A percentile compares a stretch with the other conserved stretches of the same genome.
phyloP scores from a whole-genome alignment of 2,113 vertebrate species.

The Cinclus cinclus region DNA sequence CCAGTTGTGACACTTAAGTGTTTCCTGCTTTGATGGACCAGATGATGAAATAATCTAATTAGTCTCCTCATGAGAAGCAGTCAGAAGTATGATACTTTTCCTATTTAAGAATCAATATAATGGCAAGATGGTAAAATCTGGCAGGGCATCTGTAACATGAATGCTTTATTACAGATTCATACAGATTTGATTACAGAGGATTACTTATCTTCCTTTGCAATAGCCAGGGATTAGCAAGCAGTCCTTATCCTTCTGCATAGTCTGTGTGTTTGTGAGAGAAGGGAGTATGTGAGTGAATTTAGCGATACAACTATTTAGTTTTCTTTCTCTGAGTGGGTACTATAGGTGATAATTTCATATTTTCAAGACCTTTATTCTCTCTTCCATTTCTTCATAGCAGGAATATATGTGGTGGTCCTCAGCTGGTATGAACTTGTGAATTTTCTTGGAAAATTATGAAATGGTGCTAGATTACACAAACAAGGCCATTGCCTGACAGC shows the following conservation, averaged over 20 bases:
- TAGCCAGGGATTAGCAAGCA: not conserved
- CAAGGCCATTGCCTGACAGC: not conserved
- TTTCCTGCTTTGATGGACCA: slow-evolving; percentile 75
- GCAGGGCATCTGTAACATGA: slow-evolving; percentile 38
- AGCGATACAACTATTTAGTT: not conserved
- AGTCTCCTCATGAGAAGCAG: slow-evolving; percentile 63
- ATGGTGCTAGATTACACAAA: not conserved
- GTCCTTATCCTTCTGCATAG: not conserved
- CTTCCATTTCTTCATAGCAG: not conserved
- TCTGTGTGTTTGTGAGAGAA: not conserved
- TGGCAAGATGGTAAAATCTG: slow-evolving; percentile 48
- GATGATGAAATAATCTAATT: slow-evolving; percentile 75
- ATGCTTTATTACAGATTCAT: slow-evolving; percentile 22
- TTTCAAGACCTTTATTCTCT: not conserved
- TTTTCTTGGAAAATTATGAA: not conserved
- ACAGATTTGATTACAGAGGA: slow-evolving; percentile 32
- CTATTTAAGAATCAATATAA: slow-evolving; percentile 65
- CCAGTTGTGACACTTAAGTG: slow-evolving; percentile 72
- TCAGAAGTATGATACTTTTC: slow-evolving; percentile 55
- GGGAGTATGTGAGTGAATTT: not conserved
- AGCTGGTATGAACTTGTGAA: not conserved
- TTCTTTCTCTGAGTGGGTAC: not conserved
- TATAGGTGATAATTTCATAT: not conserved
- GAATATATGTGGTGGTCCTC: not conserved
- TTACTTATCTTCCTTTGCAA: slow-evolving; percentile 28